These are phyloP conservation scores for Pararge aegeria DNA, from an alignment of 1,140 invertebrate genomes.

Conservation along the genomic window DNA sequence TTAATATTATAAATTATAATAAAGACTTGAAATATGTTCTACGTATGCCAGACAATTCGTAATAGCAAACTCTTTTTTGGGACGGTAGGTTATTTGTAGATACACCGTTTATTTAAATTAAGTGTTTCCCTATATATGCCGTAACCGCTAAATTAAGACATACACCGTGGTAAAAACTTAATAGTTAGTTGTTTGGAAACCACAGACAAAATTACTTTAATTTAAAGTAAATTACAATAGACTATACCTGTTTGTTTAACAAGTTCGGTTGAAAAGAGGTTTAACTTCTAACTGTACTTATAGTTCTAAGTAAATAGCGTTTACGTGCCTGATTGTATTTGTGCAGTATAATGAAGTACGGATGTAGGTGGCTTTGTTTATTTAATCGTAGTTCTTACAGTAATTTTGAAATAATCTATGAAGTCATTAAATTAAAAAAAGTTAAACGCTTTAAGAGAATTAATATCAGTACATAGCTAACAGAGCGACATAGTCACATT, in stretches of 20 bases:
- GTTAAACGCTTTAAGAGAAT: too few relatives aligned
- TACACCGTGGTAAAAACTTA: conserved; percentile 9
- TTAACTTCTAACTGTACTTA: not conserved
- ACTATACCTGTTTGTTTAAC: not conserved
- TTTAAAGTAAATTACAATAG: conserved; percentile 5
- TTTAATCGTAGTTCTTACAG: too few relatives aligned
- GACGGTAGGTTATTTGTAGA: too few relatives aligned
- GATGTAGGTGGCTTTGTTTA: too few relatives aligned
- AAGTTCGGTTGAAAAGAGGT: not conserved
- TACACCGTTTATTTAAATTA: not conserved
- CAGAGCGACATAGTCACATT: too few relatives aligned
- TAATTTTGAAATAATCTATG: too few relatives aligned
- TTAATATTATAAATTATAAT: too few relatives aligned
- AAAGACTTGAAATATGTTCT: too few relatives aligned
- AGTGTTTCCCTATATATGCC: not conserved
- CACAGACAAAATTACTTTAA: conserved; percentile 22
- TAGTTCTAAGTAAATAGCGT: not conserved
- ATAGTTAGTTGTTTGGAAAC: conserved; percentile 23
- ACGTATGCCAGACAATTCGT: too few relatives aligned
- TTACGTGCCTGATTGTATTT: not conserved
- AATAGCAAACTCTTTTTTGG: too few relatives aligned
- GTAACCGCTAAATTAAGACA: conserved; percentile 1
- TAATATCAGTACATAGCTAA: too few relatives aligned
- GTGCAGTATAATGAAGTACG: not conserved
- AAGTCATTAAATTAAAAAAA: too few relatives aligned